Conservation (phyloP, 2,113 vertebrate genomes). For the Haplotaxodon microlepis region DNA sequence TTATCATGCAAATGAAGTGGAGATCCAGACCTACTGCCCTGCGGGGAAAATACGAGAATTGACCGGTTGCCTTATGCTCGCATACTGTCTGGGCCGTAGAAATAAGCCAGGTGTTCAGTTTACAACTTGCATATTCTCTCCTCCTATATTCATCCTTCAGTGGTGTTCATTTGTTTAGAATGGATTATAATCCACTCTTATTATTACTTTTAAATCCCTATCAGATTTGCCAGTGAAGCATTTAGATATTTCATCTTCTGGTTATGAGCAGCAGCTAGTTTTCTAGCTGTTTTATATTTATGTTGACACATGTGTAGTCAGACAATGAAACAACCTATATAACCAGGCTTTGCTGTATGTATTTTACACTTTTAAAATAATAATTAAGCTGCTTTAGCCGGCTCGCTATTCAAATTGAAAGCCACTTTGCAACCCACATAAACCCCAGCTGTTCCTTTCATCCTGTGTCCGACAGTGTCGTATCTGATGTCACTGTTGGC, state of each 20-base stretch:
- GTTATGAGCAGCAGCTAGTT: background rate
- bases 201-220: background rate
- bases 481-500: background rate
- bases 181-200: background rate
- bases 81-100: background rate
- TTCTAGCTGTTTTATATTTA: background rate
- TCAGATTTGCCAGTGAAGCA: background rate
- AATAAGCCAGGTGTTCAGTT: background rate
- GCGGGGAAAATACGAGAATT: background rate
- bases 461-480: background rate
- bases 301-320: background rate
- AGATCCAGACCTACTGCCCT: background rate
- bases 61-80: background rate
- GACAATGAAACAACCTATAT: background rate
- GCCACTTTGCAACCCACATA: background rate
- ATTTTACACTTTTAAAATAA: background rate
- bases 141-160: background rate
- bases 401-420: background rate
- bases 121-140: background rate
- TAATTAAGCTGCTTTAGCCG: background rate
- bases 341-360: background rate
- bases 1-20: slow-evolving; percentile 43
- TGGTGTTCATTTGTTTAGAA: background rate
- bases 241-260: background rate
- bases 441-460: background rate